phyloP scores from a whole-genome alignment of 2,888 invertebrate genomes.

The Dione juno region DNA sequence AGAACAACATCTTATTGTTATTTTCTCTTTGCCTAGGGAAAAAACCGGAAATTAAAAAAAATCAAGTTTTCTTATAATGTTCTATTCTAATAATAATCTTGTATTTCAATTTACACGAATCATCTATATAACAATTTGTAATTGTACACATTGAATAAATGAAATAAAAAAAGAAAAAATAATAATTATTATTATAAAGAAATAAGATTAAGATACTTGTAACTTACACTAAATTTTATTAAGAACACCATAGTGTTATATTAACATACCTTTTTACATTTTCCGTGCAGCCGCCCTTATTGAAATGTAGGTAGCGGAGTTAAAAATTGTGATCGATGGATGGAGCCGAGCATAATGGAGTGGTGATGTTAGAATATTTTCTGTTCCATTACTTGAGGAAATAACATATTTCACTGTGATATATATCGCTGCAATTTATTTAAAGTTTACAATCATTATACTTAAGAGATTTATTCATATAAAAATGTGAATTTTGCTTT shows the following conservation, averaged over 20 bases:
- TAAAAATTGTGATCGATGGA: conserved; percentile 42
- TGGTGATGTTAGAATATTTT: conserved; percentile 38
- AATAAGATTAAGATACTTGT: not conserved
- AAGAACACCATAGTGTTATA: no score
- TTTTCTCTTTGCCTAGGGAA: no score
- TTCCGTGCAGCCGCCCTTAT: conserved; percentile 24
- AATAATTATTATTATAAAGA: no score
- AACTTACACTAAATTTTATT: not conserved
- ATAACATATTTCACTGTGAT: conserved; percentile 21
- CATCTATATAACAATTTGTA: no score
- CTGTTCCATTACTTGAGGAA: conserved; percentile 24
- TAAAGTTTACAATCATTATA: conserved; percentile 7
- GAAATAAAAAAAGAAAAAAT: no score
- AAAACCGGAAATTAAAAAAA: no score
- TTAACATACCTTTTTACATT: conserved; percentile 5
- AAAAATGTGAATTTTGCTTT: not conserved
- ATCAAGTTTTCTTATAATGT: no score
- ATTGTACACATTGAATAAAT: no score
- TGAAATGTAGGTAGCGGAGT: conserved; percentile 34
- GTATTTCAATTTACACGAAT: no score
- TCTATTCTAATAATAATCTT: no score
- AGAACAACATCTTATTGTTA: no score
- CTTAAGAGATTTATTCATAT: not conserved
- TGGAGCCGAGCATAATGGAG: conserved; percentile 27
- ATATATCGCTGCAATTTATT: conserved; percentile 6